phyloP scores from a whole-genome alignment of 2,113 vertebrate species.

The Salvelinus alpinus region DNA sequence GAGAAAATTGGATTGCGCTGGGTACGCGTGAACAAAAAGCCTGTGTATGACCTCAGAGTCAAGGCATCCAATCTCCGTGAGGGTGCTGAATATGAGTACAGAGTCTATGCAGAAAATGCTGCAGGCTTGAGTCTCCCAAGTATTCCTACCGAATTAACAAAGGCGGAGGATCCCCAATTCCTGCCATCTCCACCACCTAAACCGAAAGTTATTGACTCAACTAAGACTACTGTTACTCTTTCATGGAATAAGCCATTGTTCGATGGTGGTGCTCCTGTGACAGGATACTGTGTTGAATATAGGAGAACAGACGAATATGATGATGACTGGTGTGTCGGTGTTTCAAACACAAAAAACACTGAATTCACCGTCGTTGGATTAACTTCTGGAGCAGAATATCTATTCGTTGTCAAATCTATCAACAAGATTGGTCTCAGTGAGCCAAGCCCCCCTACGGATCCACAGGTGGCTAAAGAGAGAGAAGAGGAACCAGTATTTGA shows the following conservation, averaged over 20 bases:
- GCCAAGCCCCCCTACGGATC: slow-evolving; percentile 86
- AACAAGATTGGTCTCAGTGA: slow-evolving; percentile 94
- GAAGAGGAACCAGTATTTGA: slow-evolving; percentile 96
- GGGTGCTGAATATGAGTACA: slow-evolving; percentile 94
- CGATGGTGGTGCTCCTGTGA: slow-evolving; percentile 93
- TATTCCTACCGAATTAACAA: slow-evolving; percentile 80
- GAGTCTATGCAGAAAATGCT: slow-evolving; percentile 95
- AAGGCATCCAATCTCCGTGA: slow-evolving; percentile 91
- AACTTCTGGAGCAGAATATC: slow-evolving; percentile 84
- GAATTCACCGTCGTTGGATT: slow-evolving; percentile 91
- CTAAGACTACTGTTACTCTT: slow-evolving; percentile 85
- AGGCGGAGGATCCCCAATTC: slow-evolving; percentile 93
- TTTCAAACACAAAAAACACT: slow-evolving; percentile 88
- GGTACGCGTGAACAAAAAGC: slow-evolving; percentile 97
- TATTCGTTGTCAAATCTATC: slow-evolving; percentile 91
- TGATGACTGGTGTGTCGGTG: slow-evolving; percentile 89
- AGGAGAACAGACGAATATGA: slow-evolving; percentile 78
- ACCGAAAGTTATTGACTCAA: slow-evolving; percentile 91
- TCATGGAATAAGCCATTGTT: slow-evolving; percentile 93
- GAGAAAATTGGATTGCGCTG: slow-evolving; percentile 94
- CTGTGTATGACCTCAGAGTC: slow-evolving; percentile 95
- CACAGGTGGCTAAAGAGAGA: slow-evolving; percentile 89
- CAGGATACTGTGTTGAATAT: slow-evolving; percentile 92
- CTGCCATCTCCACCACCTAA: slow-evolving; percentile 92
- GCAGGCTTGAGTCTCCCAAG: slow-evolving; percentile 93